Percentiles rank a stretch among this genome's conserved stretches.
Conservation (phyloP, 2,113 vertebrate species). For the Strix uralensis region DNA sequence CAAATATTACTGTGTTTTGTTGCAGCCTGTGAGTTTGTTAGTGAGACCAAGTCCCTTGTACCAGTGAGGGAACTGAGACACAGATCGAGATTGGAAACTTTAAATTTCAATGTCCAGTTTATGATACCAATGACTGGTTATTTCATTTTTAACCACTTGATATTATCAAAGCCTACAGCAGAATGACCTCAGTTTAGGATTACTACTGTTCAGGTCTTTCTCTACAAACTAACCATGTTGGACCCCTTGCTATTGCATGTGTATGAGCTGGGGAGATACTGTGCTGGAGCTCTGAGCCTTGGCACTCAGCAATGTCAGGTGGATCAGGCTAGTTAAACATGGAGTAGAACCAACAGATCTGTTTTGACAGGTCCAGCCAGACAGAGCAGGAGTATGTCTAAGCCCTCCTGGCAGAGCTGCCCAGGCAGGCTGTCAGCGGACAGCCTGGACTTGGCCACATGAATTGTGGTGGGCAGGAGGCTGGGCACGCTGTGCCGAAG, state of each 20-base stretch:
- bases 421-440: not conserved
- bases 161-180: not conserved
- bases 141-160: not conserved
- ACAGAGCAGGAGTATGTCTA: not conserved
- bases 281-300: not conserved
- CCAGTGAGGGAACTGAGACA: not conserved
- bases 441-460: accelerated
- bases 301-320: not conserved
- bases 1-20: not conserved
- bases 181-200: not conserved
- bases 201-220: not conserved
- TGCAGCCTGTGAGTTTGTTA: not conserved
- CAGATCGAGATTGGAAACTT: not conserved
- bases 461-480: not conserved
- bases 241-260: not conserved
- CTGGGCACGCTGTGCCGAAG: accelerated
- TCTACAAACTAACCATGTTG: not conserved
- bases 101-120: not conserved
- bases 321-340: not conserved
- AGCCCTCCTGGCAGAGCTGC: not conserved
- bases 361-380: not conserved
- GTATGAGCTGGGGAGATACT: not conserved
- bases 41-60: not conserved
- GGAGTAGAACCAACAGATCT: not conserved
- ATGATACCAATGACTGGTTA: not conserved